A percentile compares a stretch with the other conserved stretches of the same genome.
Evolutionary conservation across 2,797 vertebrate species (phyloP).

Genomic region (Phoxinus dragarum): DNA sequence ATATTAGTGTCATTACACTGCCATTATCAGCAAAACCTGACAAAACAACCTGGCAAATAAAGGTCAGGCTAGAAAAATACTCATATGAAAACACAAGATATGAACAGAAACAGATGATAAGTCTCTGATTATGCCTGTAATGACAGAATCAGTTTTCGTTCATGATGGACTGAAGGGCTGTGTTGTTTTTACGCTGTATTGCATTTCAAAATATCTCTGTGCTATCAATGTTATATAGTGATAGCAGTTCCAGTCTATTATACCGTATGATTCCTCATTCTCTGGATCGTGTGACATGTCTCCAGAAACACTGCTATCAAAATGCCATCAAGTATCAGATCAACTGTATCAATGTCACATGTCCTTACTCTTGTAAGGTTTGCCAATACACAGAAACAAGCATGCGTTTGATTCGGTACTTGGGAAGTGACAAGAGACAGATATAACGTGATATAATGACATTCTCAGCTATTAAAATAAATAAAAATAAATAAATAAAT

Average conservation of each 20-base stretch:
- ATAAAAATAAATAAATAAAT: neutral
- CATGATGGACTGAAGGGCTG: neutral
- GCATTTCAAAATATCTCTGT: neutral
- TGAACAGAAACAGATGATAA: neutral
- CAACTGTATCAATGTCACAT: neutral
- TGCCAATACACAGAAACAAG: slow-evolving; percentile 13
- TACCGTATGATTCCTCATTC: neutral
- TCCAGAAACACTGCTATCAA: slow-evolving; percentile 9
- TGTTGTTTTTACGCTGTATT: neutral
- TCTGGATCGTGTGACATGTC: neutral
- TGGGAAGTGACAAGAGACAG: neutral
- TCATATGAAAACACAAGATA: neutral
- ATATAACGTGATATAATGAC: neutral
- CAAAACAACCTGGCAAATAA: slow-evolving; percentile 23
- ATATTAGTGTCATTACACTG: slow-evolving; percentile 15
- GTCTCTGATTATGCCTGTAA: neutral
- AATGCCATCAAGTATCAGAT: slow-evolving; percentile 2
- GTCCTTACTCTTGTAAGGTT: neutral
- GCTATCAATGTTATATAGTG: neutral
- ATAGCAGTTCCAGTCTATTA: neutral
- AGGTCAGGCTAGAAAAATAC: slow-evolving; percentile 11
- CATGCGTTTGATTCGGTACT: neutral
- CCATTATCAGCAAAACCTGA: slow-evolving; percentile 25
- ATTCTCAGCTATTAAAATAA: too few relatives aligned
- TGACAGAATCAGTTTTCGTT: neutral